phyloP scores from a whole-genome alignment of 2,888 invertebrate genomes.

The Agrotis clavis region DNA sequence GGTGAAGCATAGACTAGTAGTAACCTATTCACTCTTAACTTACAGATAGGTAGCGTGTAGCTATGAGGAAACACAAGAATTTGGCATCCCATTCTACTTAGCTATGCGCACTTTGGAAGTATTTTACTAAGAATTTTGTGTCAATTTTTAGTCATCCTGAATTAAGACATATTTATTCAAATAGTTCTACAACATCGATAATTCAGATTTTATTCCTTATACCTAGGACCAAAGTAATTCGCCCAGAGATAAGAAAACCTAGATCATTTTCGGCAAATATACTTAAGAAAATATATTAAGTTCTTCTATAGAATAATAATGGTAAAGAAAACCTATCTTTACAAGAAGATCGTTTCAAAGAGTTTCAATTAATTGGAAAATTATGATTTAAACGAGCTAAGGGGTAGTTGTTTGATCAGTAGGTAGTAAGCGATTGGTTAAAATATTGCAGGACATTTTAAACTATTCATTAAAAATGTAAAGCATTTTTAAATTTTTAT shows the following conservation, averaged over 20 bases:
- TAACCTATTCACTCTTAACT: too few relatives aligned
- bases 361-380: background rate
- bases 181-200: background rate
- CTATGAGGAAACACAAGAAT: too few relatives aligned
- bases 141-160: background rate
- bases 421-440: too few relatives aligned
- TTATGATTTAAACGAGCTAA: background rate
- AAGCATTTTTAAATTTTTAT: too few relatives aligned
- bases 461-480: too few relatives aligned
- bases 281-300: background rate
- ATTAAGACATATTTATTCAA: background rate
- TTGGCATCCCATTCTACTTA: too few relatives aligned
- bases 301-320: constrained; percentile 6
- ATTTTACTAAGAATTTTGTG: too few relatives aligned
- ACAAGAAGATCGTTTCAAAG: background rate
- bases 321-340: background rate
- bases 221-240: background rate
- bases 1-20: too few relatives aligned
- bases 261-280: constrained; percentile 1
- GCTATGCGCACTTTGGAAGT: too few relatives aligned
- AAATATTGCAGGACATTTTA: too few relatives aligned
- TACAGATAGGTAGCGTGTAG: too few relatives aligned
- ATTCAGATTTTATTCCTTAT: background rate
- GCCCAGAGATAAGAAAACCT: background rate
- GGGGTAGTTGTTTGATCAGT: too few relatives aligned